Percentiles rank a stretch among this genome's conserved stretches.
phyloP scores from a whole-genome alignment of 2,797 vertebrate species.

The Gallinago solitaria region DNA sequence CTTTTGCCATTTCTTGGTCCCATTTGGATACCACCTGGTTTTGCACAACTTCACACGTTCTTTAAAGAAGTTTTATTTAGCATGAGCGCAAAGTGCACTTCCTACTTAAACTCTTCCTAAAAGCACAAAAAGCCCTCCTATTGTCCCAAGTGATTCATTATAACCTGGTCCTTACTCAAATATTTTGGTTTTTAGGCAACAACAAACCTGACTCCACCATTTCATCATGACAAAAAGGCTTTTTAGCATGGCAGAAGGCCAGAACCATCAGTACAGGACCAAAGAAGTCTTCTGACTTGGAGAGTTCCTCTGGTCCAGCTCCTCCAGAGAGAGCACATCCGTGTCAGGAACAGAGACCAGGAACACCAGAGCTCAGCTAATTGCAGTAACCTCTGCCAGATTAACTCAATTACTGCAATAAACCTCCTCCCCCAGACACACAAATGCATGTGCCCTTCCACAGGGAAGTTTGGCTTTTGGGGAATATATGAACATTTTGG shows the following conservation, averaged over 20 bases:
- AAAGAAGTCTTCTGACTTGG: neutral
- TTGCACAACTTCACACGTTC: constrained; percentile 53
- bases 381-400: neutral
- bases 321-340: neutral
- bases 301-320: neutral
- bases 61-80: constrained; percentile 68
- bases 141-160: constrained; percentile 34
- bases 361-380: neutral
- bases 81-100: constrained; percentile 53
- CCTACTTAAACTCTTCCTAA: constrained; percentile 51
- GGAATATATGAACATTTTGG: neutral
- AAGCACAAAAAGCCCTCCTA: constrained; percentile 38
- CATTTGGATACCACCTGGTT: constrained; percentile 59
- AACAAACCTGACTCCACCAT: neutral
- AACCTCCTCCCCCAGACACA: neutral
- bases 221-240: neutral
- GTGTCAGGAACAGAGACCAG: neutral
- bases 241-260: constrained; percentile 13
- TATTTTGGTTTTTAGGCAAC: neutral
- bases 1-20: constrained; percentile 22
- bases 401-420: neutral
- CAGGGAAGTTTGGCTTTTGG: neutral
- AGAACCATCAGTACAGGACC: neutral
- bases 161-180: neutral
- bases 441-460: neutral